Evolutionary conservation across 2,113 vertebrate genomes (phyloP).

Genomic region (Rhinopomastus cyanomelas): DNA sequence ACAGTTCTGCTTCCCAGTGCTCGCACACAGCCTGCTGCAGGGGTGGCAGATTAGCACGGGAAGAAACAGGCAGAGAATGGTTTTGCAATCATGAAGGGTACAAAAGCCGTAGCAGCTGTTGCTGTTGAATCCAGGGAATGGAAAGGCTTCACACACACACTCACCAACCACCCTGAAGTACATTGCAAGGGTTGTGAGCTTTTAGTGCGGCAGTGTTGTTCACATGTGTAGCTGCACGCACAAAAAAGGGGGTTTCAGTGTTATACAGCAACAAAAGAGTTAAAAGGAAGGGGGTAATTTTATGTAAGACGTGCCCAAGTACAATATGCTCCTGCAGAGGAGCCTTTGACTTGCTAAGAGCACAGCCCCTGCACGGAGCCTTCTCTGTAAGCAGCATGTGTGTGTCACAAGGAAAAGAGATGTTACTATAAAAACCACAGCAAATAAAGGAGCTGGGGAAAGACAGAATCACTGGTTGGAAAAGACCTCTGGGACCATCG

Average conservation of each 20-base stretch:
- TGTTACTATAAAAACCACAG: not conserved
- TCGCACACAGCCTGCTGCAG: not conserved
- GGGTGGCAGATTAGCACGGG: not conserved
- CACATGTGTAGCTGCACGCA: not conserved
- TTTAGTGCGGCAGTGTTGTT: not conserved
- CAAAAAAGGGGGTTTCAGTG: not conserved
- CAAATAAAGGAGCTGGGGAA: not conserved
- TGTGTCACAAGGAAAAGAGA: not conserved
- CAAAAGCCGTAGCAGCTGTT: slow-evolving; percentile 69
- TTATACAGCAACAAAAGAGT: not conserved
- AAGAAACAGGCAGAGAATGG: not conserved
- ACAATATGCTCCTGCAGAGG: not conserved
- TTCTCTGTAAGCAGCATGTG: not conserved
- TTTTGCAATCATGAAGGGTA: not conserved
- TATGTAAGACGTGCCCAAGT: not conserved
- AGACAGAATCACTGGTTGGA: too few relatives aligned
- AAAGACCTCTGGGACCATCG: too few relatives aligned
- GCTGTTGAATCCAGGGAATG: slow-evolving; percentile 6
- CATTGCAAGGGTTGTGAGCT: not conserved
- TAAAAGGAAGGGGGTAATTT: not conserved
- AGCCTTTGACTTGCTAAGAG: not conserved
- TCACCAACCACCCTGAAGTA: not conserved
- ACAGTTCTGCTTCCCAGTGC: not conserved
- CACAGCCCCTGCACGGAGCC: not conserved
- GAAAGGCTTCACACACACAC: not conserved